Base-by-base conservation (phyloP, 2,888 invertebrate species). In the Coleophora flavipennella region DNA sequence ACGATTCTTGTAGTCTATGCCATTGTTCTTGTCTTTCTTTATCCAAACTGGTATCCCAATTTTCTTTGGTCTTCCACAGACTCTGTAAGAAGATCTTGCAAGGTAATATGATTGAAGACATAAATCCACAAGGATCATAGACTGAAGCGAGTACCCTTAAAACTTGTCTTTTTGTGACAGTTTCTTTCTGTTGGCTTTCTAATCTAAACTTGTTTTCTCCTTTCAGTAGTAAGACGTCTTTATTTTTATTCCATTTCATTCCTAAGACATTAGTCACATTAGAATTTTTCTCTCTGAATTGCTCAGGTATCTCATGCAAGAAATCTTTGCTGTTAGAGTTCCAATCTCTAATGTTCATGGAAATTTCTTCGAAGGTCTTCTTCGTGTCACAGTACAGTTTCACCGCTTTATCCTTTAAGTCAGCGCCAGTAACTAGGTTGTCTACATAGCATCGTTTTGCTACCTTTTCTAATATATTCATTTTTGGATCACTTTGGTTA, bases 291-390 rank as follows among this genome's bases (percentile, higher is more conserved):
- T 20, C 20, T 20, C 20, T 20, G 6, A 20, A 20, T 20, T 20
- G 20, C 6, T 20, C 20, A 6, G 47, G 43, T 13, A 43, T 36
- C 8, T 28, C 9, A 13, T 33, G 14, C 12, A 42, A n/a, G 9
- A 44, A 31, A n/a, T 33, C 37, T 29, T 35, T 29, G 9, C 35
- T 13, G 33, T 48, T 48, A 1, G 48, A 45, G 6, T 26, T 37
- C 41, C 45, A 48, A 3, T 45, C 39, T 35, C 46, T 13, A 1
- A 46, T 34, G 13, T 46, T 46, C 43, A 46, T 46, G 8, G 39
- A 39, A 6, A 43, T 26, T 7, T 39, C 35, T 1, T 43, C 10
- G 13, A 46, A 46, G 11, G 31, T 31, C 3, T 4, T 29, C 12
- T 38, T 33, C n/a, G n/a, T n/a, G n/a, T n/a, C n/a, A n/a, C n/a